A percentile compares a stretch with the other conserved stretches of the same genome.
Evolutionary conservation across 2,888 invertebrate species (phyloP).

Genomic region (Luperina testacea): DNA sequence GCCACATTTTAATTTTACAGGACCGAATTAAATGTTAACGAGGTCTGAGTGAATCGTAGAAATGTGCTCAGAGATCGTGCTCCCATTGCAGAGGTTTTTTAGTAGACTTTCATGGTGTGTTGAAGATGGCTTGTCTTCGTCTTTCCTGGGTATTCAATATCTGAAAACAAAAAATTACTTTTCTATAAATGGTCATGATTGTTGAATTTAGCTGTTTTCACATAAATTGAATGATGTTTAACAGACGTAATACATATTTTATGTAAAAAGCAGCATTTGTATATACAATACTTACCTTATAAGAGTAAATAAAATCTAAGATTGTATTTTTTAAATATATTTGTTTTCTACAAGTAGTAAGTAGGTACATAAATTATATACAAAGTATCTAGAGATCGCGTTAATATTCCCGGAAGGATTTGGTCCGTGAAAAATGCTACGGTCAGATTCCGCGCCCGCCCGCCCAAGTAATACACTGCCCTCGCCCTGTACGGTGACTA

Average conservation of each 20-base stretch:
- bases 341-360: too few species aligned
- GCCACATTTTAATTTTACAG: conserved; percentile 62
- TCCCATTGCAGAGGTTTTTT: conserved; percentile 13
- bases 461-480: conserved; percentile 57
- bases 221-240: background rate
- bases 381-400: conserved; percentile 63
- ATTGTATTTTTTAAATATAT: background rate
- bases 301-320: too few species aligned
- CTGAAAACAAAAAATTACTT: background rate
- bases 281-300: too few species aligned
- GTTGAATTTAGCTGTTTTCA: background rate
- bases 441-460: conserved; percentile 66
- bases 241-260: background rate
- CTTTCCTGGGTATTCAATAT: background rate
- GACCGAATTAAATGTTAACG: conserved; percentile 51
- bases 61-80: conserved; percentile 17
- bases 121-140: background rate
- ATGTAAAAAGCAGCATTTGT: background rate
- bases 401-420: conserved; percentile 67
- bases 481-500: conserved; percentile 17
- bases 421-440: conserved; percentile 68
- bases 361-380: conserved; percentile 38
- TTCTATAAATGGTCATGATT: too few species aligned
- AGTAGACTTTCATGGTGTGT: background rate
- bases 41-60: conserved; percentile 42